Percentiles rank a stretch among this genome's conserved stretches.
Conservation (phyloP, 2,113 vertebrate species). For the Notothenia rossii region DNA sequence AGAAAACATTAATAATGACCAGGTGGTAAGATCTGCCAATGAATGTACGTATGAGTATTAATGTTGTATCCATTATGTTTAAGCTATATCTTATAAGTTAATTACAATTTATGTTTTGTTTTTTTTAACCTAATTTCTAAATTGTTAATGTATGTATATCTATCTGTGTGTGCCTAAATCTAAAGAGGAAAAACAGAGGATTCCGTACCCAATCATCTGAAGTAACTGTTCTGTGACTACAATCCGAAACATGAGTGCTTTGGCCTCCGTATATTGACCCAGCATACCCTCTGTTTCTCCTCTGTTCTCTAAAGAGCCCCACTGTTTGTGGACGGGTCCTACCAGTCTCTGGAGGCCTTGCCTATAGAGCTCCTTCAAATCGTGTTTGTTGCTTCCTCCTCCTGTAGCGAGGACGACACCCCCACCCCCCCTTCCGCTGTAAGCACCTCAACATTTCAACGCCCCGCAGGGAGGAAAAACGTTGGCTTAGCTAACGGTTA, state of each 20-base stretch:
- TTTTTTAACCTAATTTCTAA: too few relatives aligned
- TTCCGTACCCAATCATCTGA: conserved; percentile 31
- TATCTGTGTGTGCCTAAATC: neutral
- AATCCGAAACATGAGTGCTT: conserved; percentile 18
- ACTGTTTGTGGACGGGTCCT: conserved; percentile 76
- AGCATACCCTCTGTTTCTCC: conserved; percentile 77
- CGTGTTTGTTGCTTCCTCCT: conserved; percentile 80
- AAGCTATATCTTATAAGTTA: too few relatives aligned
- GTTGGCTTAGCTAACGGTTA: conserved; percentile 74
- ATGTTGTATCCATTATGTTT: too few relatives aligned
- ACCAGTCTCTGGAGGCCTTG: conserved; percentile 80
- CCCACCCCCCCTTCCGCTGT: neutral
- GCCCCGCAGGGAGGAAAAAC: conserved; percentile 70
- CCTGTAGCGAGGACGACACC: conserved; percentile 76
- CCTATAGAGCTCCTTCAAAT: conserved; percentile 81
- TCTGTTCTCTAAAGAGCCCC: conserved; percentile 73
- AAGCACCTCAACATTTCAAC: conserved; percentile 47
- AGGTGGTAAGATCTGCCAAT: too few relatives aligned
- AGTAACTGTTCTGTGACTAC: conserved; percentile 5
- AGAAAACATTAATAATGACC: too few relatives aligned
- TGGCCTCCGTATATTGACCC: conserved; percentile 43
- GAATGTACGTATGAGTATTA: too few relatives aligned
- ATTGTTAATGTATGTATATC: too few relatives aligned
- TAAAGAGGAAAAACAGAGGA: conserved; percentile 77
- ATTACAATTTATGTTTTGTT: too few relatives aligned